phyloP scores from a whole-genome alignment of 2,113 vertebrate genomes.

The Apodemus sylvaticus region DNA sequence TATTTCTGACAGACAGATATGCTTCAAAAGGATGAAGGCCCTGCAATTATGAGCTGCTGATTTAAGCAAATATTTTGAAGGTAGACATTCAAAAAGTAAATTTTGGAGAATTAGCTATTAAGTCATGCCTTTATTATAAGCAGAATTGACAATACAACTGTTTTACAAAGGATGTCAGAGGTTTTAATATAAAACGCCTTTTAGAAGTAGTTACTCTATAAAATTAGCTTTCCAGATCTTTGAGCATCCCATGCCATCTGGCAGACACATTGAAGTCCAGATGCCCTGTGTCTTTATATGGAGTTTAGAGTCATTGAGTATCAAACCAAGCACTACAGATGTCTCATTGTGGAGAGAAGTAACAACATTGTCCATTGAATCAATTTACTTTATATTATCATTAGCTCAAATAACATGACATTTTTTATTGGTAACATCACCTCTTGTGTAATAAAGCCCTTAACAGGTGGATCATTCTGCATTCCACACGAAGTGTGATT shows the following conservation, averaged over 20 bases:
- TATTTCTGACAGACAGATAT: constrained; percentile 23
- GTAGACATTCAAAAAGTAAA: not conserved
- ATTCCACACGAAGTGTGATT: not conserved
- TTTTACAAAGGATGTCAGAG: constrained; percentile 70
- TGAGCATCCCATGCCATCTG: constrained; percentile 57
- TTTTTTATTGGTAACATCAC: not conserved
- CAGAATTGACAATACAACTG: constrained; percentile 47
- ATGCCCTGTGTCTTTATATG: constrained; percentile 53
- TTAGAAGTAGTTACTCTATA: constrained; percentile 65
- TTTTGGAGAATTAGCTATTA: constrained; percentile 62
- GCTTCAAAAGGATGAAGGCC: constrained; percentile 7
- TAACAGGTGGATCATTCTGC: not conserved
- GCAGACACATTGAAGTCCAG: constrained; percentile 29
- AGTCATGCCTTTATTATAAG: constrained; percentile 68
- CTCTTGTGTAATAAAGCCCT: not conserved
- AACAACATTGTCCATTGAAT: not conserved
- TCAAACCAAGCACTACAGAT: constrained; percentile 36
- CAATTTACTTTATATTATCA: not conserved
- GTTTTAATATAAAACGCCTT: constrained; percentile 68
- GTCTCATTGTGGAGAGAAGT: not conserved
- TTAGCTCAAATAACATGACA: not conserved
- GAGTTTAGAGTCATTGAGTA: constrained; percentile 29
- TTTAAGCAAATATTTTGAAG: constrained; percentile 37
- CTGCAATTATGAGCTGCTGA: constrained; percentile 27
- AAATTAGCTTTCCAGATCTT: constrained; percentile 69